Conservation (phyloP, 2,797 vertebrate genomes). For the Bradypodion ventrale region DNA sequence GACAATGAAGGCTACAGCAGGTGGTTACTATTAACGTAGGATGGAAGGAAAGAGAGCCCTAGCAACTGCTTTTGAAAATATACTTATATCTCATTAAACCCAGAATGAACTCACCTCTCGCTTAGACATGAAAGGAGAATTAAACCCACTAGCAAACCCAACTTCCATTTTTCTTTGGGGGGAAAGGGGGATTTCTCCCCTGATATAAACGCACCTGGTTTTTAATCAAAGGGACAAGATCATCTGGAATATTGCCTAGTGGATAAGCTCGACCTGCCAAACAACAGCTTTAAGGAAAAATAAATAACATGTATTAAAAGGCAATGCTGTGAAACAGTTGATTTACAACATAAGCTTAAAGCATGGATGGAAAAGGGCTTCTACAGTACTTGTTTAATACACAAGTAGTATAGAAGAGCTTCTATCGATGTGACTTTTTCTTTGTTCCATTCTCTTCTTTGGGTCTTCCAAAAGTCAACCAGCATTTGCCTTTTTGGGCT, state of each 20-base stretch:
- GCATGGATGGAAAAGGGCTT: not conserved
- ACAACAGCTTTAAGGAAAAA: conserved; percentile 82
- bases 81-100: not conserved
- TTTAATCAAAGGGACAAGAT: conserved; percentile 93
- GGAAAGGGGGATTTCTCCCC: not conserved
- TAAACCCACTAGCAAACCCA: not conserved
- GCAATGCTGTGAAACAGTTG: not conserved
- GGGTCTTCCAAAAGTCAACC: not conserved
- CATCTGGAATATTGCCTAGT: conserved; percentile 92
- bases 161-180: not conserved
- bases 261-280: conserved; percentile 95
- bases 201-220: conserved; percentile 82
- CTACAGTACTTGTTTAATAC: not conserved
- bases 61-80: not conserved
- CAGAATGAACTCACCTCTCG: no score
- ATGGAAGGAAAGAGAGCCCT: not conserved
- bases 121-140: no score
- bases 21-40: not conserved
- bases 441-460: not conserved
- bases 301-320: not conserved
- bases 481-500: not conserved
- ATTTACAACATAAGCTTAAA: not conserved
- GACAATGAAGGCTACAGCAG: not conserved
- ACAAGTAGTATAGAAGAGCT: not conserved
- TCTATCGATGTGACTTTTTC: not conserved